Base-by-base conservation (phyloP, 1,140 invertebrate species). In the Lysiphlebus fabarum region DNA sequence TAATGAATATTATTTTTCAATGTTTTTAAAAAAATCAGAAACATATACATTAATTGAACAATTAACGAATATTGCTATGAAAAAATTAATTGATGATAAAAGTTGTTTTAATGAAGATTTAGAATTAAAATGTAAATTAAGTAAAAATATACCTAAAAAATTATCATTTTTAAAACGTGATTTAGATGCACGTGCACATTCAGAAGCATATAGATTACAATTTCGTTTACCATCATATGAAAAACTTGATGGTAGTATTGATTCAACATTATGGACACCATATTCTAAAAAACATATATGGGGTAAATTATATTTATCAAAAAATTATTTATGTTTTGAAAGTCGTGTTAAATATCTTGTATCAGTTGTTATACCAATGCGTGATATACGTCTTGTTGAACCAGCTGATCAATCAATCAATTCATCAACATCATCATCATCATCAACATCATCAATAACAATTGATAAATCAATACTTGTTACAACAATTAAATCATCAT, bases 271-370 rank as follows among this genome's bases (percentile, higher is more conserved):
- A 17, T 95, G 92, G 89, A 96, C 95, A n/a, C 95, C 95, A 0
- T 98, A 95, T 69, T 92, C 96, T 71, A 96, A 96, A 71, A 86
- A 86, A 65, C 87, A 94, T 70, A 90, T 93, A 55, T 86, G 86
- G 79, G 96, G 96, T n/a, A 85, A 87, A 65, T 82, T 99, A 63
- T 99, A 90, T 78, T 77, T 99, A 33, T 98, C 95, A 1, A 87
- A 91, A 67, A 96, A 96, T 79, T 99, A 94, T 77, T 85, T 98
- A 64, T 99, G 96, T 73, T 99, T 98, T 78, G 89, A 93, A 73
- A 98, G 95, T 78, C 86, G 91, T 79, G 95, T 96, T 1, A 85
- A 85, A 67, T 84, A 89, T 72, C 79, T 95, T 68, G 91, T 98
- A 4, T 89, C 86, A 61, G 71, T 98, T 36, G 91, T 96, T 0